Percentiles rank a stretch among this genome's conserved stretches.
phyloP scores from a whole-genome alignment of 1,140 invertebrate species.

The silkworm (Bombyx mori) region ASM3026992v2 NC_085126.1:4509001-4509500 shows the following conservation, averaged over 20 bases:
- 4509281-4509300: slow-evolving; percentile 87
- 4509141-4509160: too few relatives aligned
- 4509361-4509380: slow-evolving; percentile 90
- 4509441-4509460: too few relatives aligned
- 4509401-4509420: slow-evolving; percentile 64
- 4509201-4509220: slow-evolving; percentile 80
- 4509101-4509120: too few relatives aligned
- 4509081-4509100: too few relatives aligned
- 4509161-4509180: slow-evolving; percentile 34
- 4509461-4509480: too few relatives aligned
- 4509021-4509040: too few relatives aligned
- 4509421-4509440: too few relatives aligned
- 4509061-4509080: too few relatives aligned
- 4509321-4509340: slow-evolving; percentile 87
- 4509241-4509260: slow-evolving; percentile 88
- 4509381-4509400: slow-evolving; percentile 85
- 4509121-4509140: too few relatives aligned
- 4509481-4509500: too few relatives aligned
- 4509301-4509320: slow-evolving; percentile 85
- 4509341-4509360: slow-evolving; percentile 85
- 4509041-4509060: too few relatives aligned
- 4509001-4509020: too few relatives aligned
- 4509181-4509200: slow-evolving; percentile 83
- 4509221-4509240: slow-evolving; percentile 81
- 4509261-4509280: slow-evolving; percentile 78